Conservation (phyloP, 2,797 vertebrate species). For the Gallinago stenura region DNA sequence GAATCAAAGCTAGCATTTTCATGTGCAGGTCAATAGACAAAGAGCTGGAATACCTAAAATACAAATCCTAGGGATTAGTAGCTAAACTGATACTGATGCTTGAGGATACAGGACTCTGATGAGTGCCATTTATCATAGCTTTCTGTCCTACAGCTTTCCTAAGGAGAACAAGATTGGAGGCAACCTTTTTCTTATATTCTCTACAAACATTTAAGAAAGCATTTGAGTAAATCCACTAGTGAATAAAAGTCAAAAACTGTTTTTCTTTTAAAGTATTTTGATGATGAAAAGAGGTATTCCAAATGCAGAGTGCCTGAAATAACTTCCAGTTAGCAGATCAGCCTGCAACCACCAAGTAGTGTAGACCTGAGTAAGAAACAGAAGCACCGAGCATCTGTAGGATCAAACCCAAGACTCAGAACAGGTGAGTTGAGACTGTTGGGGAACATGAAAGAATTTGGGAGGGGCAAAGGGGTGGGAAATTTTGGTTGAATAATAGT, state of each 20-base stretch:
- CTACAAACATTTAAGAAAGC: neutral
- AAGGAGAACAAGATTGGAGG: neutral
- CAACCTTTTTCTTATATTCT: neutral
- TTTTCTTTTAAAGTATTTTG: neutral
- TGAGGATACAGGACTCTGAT: neutral
- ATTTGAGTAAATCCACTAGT: neutral
- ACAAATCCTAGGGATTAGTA: neutral
- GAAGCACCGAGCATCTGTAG: neutral
- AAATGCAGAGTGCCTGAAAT: neutral
- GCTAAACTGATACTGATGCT: neutral
- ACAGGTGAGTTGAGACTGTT: neutral
- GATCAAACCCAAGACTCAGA: neutral
- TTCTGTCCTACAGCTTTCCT: neutral
- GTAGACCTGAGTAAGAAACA: neutral
- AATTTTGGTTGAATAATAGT: neutral
- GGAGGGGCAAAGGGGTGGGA: accelerated
- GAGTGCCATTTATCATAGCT: neutral
- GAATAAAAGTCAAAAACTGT: neutral
- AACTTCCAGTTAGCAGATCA: neutral
- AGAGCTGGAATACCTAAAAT: neutral
- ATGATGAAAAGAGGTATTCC: neutral
- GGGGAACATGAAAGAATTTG: neutral
- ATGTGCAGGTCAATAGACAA: neutral
- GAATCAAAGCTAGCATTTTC: neutral
- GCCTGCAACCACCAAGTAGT: neutral